A percentile compares a stretch with the other conserved stretches of the same genome.
These are phyloP conservation scores for Sphinx pinastri DNA, from an alignment of 2,888 invertebrate genomes.

Conservation along the genomic window DNA sequence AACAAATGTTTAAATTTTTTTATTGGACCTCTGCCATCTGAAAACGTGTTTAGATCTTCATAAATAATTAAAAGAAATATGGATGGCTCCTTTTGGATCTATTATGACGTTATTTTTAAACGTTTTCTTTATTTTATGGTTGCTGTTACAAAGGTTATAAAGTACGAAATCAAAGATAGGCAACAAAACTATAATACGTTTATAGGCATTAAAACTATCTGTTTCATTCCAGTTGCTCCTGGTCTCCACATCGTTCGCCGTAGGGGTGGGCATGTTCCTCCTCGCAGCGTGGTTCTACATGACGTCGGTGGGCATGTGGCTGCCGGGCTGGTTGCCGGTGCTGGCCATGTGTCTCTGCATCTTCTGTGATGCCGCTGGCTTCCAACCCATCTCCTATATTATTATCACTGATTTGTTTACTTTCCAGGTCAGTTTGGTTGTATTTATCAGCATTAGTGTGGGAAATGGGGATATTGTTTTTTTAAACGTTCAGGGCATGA, in stretches of 20 bases:
- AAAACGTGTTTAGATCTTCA: no score
- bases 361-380: constrained; percentile 76
- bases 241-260: constrained; percentile 66
- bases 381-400: constrained; percentile 77
- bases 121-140: no score
- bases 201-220: constrained; percentile 6
- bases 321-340: constrained; percentile 77
- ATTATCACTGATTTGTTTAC: constrained; percentile 77
- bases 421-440: constrained; percentile 64
- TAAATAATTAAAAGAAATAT: no score
- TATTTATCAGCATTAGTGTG: background rate
- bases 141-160: no score
- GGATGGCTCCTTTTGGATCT: no score
- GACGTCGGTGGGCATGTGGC: constrained; percentile 60
- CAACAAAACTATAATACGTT: no score
- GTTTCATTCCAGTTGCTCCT: constrained; percentile 63
- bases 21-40: no score
- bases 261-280: constrained; percentile 70
- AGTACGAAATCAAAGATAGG: no score
- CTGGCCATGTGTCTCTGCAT: constrained; percentile 75
- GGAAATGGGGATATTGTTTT: background rate
- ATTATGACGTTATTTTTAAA: no score
- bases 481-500: background rate
- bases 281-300: constrained; percentile 75
- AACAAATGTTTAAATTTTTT: no score